These are phyloP conservation scores for Propithecus coquereli DNA, from an alignment of 2,113 vertebrate genomes.

Conservation along the genomic window DNA sequence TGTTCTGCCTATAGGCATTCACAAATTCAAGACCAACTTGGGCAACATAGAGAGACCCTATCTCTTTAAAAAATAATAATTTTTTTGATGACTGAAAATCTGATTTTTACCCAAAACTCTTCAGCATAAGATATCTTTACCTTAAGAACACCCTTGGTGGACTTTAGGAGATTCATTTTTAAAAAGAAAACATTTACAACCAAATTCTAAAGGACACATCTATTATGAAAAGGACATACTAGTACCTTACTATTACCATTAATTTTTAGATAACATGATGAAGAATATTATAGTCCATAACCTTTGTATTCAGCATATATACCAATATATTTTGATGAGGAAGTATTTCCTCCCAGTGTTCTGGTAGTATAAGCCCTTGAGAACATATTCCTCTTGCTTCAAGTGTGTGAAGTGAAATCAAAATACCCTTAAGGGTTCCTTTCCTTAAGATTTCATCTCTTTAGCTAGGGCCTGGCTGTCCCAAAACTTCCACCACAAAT, in stretches of 20 bases:
- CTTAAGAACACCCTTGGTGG: neutral
- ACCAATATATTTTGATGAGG: neutral
- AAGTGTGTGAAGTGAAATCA: slow-evolving; percentile 35
- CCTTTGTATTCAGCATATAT: neutral
- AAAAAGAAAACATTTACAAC: neutral
- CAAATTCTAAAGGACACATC: slow-evolving; percentile 20
- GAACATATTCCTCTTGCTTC: slow-evolving; percentile 18
- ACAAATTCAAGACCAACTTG: neutral
- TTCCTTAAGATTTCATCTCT: slow-evolving; percentile 47
- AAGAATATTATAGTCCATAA: slow-evolving; percentile 11
- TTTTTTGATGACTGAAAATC: slow-evolving; percentile 24
- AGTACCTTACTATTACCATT: neutral
- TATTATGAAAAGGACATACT: slow-evolving; percentile 30
- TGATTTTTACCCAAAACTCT: neutral
- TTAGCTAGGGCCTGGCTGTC: neutral
- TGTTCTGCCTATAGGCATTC: slow-evolving; percentile 12
- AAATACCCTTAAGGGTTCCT: slow-evolving; percentile 30
- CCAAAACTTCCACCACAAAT: slow-evolving; percentile 16
- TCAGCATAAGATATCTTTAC: neutral
- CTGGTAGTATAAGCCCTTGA: neutral
- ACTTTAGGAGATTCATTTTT: neutral
- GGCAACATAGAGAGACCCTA: too few species aligned
- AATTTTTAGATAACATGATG: neutral
- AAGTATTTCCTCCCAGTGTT: neutral
- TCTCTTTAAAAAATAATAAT: too few species aligned